Base-by-base conservation (phyloP, 1,140 invertebrate genomes). In the Heliconius congener region DNA sequence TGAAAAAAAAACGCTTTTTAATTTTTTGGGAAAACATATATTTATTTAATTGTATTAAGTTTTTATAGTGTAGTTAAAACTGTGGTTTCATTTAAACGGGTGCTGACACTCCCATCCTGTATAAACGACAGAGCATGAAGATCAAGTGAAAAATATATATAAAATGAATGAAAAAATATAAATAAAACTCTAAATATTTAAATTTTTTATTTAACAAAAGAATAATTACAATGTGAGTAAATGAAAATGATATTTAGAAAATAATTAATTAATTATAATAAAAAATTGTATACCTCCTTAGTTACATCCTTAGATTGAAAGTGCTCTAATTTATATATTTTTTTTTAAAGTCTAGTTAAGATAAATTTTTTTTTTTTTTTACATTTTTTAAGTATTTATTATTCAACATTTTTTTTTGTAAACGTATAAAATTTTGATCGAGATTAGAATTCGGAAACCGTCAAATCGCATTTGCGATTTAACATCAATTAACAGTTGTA, bases 161-260 rank as follows among this genome's bases (percentile, higher is more conserved):
- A 30, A 66, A 66, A 66, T 23, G 23, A 23, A 23, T 23, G 0
- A 46, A 57, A 57, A 57, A 23, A 9, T 57, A 23, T 19, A 30
- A 66, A 66, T 30, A 30, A 66, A 66, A 66, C 11, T 9, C 8
- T 4, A 27, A 66, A 30, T 23, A 5, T n/a, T 66, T 9, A n/a
- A 76, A 30, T 52, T 50, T 34, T 76, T 76, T 76, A 50, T 50
- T 71, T 66, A 66, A 66, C 60, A 66, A 5, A 66, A 27, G 9
- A 60, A 60, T 66, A 66, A 66, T 66, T 66, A 66, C 60, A 66
- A 27, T 66, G 60, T 30, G 60, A 66, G 60, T 66, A 66, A 66
- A 66, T 66, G 60, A 66, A 27, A 66, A 27, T 2, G 27, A 13
- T 13, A 66, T 27, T 27, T 66, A 30, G 4, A 66, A 66, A 66